Base-by-base conservation (phyloP, 2,888 invertebrate species). In the Nemotelus pantherinus region DNA sequence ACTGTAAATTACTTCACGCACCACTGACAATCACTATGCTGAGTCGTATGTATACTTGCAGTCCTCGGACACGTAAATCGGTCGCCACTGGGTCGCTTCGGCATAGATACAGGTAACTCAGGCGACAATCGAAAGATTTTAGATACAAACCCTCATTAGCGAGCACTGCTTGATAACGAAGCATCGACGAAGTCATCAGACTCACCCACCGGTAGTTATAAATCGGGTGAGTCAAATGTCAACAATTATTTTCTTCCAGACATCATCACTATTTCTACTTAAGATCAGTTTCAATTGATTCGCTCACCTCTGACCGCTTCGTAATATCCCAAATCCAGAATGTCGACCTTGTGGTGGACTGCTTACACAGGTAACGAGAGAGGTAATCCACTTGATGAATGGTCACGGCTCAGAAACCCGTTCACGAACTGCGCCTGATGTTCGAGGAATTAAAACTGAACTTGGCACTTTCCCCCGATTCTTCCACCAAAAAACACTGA, bases 241-340 rank as follows among this genome's bases (percentile, higher is more conserved):
- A 25, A 25, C 25, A 25, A 25, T 25, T 25, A 25, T 25, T 25
- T 1, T 25, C 25, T 25, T 25, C 25, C 25, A 25, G 25, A 25
- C 25, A 25, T 25, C 25, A 25, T 25, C 25, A 25, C 25, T 25
- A 25, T 25, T 25, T 25, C 25, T 25, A 25, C 25, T 25, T 25
- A 25, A 25, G 25, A 25, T 25, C 25, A 25, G 25, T 25, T 25
- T 25, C 25, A 25, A 25, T 25, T 25, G 25, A 63, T 9, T 63
- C 43, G 77, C 81, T 85, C 82, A 87, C 87, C 86, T 86, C 85
- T 87, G 79, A 87, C 86, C 84, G 87, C 86, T 81, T 87, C 87
- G 86, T 87, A 87, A 83, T 87, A 87, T 87, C 87, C 87, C 81
- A 87, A 87, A 87, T 87, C 87, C 87, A 87, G 87, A 85, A 85